A percentile compares a stretch with the other conserved stretches of the same genome.
These are phyloP conservation scores for Halichoerus grypus DNA, from an alignment of 2,113 vertebrate species.

Conservation along the genomic window DNA sequence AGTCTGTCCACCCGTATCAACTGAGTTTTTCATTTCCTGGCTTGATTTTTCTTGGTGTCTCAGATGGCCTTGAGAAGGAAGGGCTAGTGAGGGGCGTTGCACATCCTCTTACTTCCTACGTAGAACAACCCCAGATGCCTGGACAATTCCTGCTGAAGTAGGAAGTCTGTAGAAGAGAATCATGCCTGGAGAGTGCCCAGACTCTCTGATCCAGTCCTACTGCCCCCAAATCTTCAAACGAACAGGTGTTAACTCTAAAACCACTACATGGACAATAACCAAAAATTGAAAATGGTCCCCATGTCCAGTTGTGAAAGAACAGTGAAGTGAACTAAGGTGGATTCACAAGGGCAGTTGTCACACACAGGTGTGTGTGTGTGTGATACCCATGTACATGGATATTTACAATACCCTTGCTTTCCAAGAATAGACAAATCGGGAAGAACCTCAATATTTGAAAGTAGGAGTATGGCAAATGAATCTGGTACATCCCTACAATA, in stretches of 20 bases:
- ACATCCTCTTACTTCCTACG: background rate
- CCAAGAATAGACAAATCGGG: background rate
- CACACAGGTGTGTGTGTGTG: background rate
- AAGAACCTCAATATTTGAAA: background rate
- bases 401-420: background rate
- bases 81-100: background rate
- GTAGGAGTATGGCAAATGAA: background rate
- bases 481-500: background rate
- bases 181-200: background rate
- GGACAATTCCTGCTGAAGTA: background rate
- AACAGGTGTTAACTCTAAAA: background rate
- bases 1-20: background rate
- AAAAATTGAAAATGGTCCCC: background rate
- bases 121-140: background rate
- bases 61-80: background rate
- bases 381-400: background rate
- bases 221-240: background rate
- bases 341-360: background rate
- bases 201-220: background rate
- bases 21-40: background rate
- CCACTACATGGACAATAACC: background rate
- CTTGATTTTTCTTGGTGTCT: background rate
- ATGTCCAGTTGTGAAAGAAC: background rate
- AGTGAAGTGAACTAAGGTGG: background rate
- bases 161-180: background rate